Percentiles rank a stretch among this genome's conserved stretches.
Conservation (phyloP, 2,888 invertebrate genomes). For the Hyles lineata region DNA sequence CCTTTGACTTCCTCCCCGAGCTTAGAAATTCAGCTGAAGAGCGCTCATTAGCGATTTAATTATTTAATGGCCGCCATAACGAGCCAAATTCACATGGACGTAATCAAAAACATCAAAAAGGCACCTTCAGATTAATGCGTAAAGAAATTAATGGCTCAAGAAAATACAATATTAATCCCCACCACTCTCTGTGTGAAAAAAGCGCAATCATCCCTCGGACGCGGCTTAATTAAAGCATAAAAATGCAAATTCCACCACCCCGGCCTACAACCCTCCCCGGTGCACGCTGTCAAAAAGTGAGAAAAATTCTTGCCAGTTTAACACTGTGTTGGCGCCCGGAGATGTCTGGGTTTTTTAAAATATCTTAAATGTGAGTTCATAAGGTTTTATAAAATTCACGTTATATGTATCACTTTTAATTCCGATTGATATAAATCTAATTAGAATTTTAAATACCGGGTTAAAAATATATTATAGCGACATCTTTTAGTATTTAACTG, state of each 20-base stretch:
- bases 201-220: conserved; percentile 38
- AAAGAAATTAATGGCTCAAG: conserved; percentile 45
- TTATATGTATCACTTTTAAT: too few relatives aligned
- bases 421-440: too few relatives aligned
- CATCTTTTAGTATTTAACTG: too few relatives aligned
- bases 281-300: conserved; percentile 3
- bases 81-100: conserved; percentile 36
- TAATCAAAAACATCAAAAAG: conserved; percentile 1
- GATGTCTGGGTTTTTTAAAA: not conserved
- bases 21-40: conserved; percentile 5
- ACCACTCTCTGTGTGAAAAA: conserved; percentile 35
- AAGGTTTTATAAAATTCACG: too few relatives aligned
- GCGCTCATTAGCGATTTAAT: conserved; percentile 18
- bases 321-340: not conserved
- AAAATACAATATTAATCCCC: conserved; percentile 45
- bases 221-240: conserved; percentile 56
- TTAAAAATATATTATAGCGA: too few relatives aligned
- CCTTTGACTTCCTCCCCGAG: not conserved
- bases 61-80: conserved; percentile 7
- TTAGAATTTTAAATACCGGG: too few relatives aligned
- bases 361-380: too few relatives aligned
- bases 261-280: conserved; percentile 24
- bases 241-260: conserved; percentile 57
- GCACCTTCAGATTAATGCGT: conserved; percentile 22
- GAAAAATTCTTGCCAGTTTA: conserved; percentile 4